Base-by-base conservation (phyloP, 2,113 vertebrate species). In the Ursus arctos region DNA sequence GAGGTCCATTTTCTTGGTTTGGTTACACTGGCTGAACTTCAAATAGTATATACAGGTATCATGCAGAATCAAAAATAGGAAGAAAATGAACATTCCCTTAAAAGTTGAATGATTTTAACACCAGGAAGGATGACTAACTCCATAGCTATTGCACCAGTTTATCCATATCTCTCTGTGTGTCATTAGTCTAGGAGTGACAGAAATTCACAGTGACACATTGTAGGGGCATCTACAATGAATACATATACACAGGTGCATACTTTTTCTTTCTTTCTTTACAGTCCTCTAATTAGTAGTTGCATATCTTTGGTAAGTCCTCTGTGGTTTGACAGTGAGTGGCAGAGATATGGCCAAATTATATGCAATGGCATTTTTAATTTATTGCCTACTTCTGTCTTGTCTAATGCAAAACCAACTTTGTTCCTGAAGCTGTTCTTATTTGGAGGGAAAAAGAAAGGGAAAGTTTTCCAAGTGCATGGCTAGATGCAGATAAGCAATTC, bases 241-340 rank as follows among this genome's bases (percentile, higher is more conserved):
- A 76, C 24, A 19, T 2, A 26, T 28, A 7, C 8, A 22, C 6
- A 63, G 6, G 21, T 10, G 21, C 40, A 10, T 26, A 11, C 33
- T 55, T 33, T 51, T 49, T 28, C 49, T 22, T 51, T 47, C 21
- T 67, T 91, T 67, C 87, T 79, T 65, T 86, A 5, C 28, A 43
- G 0, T 65, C 47, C 33, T 87, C 55, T 93, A 92, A 92, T 88
- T 79, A 83, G 77, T 93, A 79, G 51, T 51, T 31, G 49, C 22
- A 7, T 40, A 47, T 89, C 21, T 59, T 55, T 72, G 84, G 40
- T n/a, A 40, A 61, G 16, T 49, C 40, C 76, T 87, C 40, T 84
- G 69, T 51, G 59, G 15, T 24, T 88, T 97, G 97, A 95, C 63
- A 91, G 76, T 79, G 89, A 89, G 53, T 95, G 86, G 74, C 81